A percentile compares a stretch with the other conserved stretches of the same genome.
Conservation (phyloP, 1,140 invertebrate genomes). For the Formica exsecta region DNA sequence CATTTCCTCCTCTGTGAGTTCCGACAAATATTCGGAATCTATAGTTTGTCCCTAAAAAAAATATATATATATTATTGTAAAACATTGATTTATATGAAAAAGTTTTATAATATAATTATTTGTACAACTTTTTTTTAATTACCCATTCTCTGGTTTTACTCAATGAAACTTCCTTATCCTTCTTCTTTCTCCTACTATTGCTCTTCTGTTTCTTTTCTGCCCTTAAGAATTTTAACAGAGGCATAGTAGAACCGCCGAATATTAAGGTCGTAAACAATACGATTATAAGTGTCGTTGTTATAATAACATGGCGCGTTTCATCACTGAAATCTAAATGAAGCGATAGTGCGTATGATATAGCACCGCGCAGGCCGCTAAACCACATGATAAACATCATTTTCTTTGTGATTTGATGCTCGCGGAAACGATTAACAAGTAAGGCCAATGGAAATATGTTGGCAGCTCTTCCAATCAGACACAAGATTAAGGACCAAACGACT, state of each 20-base stretch:
- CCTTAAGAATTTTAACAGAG: slow-evolving; percentile 94
- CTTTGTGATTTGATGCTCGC: slow-evolving; percentile 98
- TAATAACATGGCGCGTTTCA: slow-evolving; percentile 97
- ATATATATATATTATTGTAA: not conserved
- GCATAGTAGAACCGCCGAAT: slow-evolving; percentile 99
- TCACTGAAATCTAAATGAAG: slow-evolving; percentile 98
- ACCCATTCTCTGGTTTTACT: slow-evolving; percentile 99
- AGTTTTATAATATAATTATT: slow-evolving; percentile 19
- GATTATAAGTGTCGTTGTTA: slow-evolving; percentile 98
- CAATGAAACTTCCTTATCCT: slow-evolving; percentile 94
- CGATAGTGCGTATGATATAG: slow-evolving; percentile 98
- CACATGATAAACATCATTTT: slow-evolving; percentile 99
- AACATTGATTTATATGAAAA: not conserved
- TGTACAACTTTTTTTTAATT: slow-evolving; percentile 43
- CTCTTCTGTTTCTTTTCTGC: slow-evolving; percentile 89
- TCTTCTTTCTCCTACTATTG: slow-evolving; percentile 88
- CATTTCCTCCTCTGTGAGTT: slow-evolving; percentile 97
- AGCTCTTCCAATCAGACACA: slow-evolving; percentile 97
- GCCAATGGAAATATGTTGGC: slow-evolving; percentile 99
- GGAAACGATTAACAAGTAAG: slow-evolving; percentile 97
- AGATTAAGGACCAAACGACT: slow-evolving; percentile 97
- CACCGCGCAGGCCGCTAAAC: slow-evolving; percentile 98
- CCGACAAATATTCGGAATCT: slow-evolving; percentile 98
- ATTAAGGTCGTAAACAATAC: slow-evolving; percentile 98
- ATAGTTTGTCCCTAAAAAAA: slow-evolving; percentile 94